These are phyloP conservation scores for Amblyraja radiata DNA, from an alignment of 2,797 vertebrate genomes.

Conservation along the genomic window DNA sequence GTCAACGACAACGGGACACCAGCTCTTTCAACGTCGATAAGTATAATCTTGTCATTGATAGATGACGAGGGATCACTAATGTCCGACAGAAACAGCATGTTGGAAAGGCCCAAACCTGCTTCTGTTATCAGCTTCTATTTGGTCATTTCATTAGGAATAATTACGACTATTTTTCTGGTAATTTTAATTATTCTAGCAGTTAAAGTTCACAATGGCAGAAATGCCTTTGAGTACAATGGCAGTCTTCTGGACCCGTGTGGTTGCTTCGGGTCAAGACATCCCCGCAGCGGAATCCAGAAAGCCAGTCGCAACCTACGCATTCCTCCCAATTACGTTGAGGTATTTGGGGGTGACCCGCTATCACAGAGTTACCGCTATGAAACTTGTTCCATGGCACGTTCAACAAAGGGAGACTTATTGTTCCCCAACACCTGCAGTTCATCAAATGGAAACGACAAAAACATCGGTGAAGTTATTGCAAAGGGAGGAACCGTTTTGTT, in stretches of 20 bases:
- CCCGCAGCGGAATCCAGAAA: constrained; percentile 16
- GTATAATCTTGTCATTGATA: constrained; percentile 35
- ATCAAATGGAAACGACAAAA: constrained; percentile 51
- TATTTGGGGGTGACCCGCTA: constrained; percentile 55
- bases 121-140: constrained; percentile 39
- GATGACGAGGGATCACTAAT: constrained; percentile 27
- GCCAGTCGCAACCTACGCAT: constrained; percentile 9
- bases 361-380: constrained; percentile 54
- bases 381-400: constrained; percentile 52
- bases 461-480: neutral
- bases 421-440: constrained; percentile 75
- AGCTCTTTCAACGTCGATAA: constrained; percentile 39
- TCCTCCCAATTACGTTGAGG: constrained; percentile 26
- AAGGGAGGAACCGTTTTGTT: too few relatives aligned
- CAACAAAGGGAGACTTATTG: constrained; percentile 67
- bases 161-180: constrained; percentile 33
- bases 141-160: constrained; percentile 35
- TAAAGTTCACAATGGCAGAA: constrained; percentile 4
- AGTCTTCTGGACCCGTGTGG: neutral
- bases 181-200: constrained; percentile 37
- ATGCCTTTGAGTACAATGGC: neutral
- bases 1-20: constrained; percentile 48
- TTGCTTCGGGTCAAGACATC: neutral
- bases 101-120: neutral
- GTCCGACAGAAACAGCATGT: neutral